Evolutionary conservation across 1,140 invertebrate genomes (phyloP), one percentile per base, ranked within the genome.

Genomic region (Drosophila nikananu): DNA sequence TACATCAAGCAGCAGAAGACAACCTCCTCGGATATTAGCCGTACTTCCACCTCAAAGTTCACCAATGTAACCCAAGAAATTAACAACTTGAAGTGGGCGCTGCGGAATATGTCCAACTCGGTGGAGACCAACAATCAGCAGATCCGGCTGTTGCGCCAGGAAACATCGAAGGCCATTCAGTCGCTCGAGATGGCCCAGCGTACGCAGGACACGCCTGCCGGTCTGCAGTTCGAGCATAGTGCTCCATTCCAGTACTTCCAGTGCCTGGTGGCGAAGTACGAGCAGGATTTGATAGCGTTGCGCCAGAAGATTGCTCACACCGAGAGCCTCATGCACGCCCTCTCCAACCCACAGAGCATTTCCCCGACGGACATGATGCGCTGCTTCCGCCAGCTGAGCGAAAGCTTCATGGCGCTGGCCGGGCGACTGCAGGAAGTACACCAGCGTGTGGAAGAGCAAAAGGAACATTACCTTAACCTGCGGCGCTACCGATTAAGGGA

Each of bases 1-100:
- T 96, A 96, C 93, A 96, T 98, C 0, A 97, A 97, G 94, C 95
- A 96, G 59, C 97, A 98, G 91, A 98, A 98, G 93, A 94, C 94
- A 0, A 93, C 97, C 10, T 96, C 96, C 75, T 97, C 97, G 2
- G 97, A 97, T 79, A 96, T 98, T 58, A 95, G 97, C 61, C 94
- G 97, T 55, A 89, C 92, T 6, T 92, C 92, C 19, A 87, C 86
- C 0, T 87, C 87, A 4, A 93, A 93, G 57, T 65, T 93, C 3
- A 81, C 62, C 23, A 93, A 87, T 68, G 92, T 93, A 0, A 71
- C 71, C 13, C 81, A 79, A 30, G 92, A 92, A 72, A 93, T 93
- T 30, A 72, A 66, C 21, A 84, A 79, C 59, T 55, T 94, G 1
- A 89, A 91, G 49, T 93, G 92, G 86, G 55, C 87, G 3, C 80